Base-by-base conservation (phyloP, 2,888 invertebrate genomes). In the Argyresthia goedartella region DNA sequence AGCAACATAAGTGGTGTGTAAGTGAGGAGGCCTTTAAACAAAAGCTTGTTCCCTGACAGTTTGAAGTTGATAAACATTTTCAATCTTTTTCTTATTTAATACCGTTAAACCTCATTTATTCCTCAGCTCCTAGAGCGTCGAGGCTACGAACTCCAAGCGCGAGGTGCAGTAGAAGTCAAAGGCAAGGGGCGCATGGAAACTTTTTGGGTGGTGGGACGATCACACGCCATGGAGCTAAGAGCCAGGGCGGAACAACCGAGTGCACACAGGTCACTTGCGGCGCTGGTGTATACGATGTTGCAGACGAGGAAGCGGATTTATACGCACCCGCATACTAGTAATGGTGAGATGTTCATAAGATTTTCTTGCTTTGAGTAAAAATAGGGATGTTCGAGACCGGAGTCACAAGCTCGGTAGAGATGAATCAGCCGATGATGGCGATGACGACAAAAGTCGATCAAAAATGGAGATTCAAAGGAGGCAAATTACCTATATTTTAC, bases 111-210 rank as follows among this genome's bases (percentile, higher is more conserved):
- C 25, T 4, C 6, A 25, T 25, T 25, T 25, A 25, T 25, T 46
- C n/a, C 46, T 8, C 71, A 97, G 95, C 89, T 95, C 57, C 77
- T 95, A 56, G 91, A 92, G 59, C 88, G 88, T 1, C 87, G 91
- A 55, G 95, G 95, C 1, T 95, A 93, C 75, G 88, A 89, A 57
- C 81, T 93, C 42, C 90, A 92, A 62, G 87, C 91, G 63, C 90
- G 98, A n/a, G 98, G 98, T 0, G 84, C 91, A 53, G 92, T 98
- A 53, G 92, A 93, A 55, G 97, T 98, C 34, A 98, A 98, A 73
- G 98, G 98, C 55, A 98, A 98, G 77, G 98, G 98, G 0, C 91
- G 92, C 59, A 97, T 98, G 97, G 93, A 95, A 75, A 98, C 97
- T n/a, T 97, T 93, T 81, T 97, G 94, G 82, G 95, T 98, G 51